Evolutionary conservation across 2,888 invertebrate species (phyloP).

Genomic region (Ferrisia virgata): DNA sequence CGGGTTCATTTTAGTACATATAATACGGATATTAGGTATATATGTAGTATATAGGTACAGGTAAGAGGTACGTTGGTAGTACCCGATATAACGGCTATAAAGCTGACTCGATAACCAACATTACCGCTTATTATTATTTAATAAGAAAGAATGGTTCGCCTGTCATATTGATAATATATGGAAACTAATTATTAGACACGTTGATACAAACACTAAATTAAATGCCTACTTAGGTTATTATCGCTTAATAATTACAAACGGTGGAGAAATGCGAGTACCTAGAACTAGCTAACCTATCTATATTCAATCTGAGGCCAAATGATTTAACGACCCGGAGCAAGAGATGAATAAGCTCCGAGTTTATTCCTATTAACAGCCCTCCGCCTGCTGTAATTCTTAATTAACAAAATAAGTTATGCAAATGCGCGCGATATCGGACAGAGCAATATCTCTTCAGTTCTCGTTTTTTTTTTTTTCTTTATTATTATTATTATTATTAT

Average conservation of each 20-base stretch:
- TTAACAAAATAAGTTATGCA: slow-evolving; percentile 45
- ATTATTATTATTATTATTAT: no score
- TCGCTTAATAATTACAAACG: slow-evolving; percentile 37
- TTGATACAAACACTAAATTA: slow-evolving; percentile 45
- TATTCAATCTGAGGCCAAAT: slow-evolving; percentile 5
- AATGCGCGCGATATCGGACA: slow-evolving; percentile 29
- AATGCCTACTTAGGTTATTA: slow-evolving; percentile 44
- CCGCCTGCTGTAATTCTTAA: slow-evolving; percentile 35
- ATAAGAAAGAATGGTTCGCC: slow-evolving; percentile 35
- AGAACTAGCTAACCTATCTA: not conserved
- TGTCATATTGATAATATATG: slow-evolving; percentile 44
- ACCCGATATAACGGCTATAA: slow-evolving; percentile 17
- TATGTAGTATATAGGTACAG: no score
- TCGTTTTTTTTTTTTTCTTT: not conserved
- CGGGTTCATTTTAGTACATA: not conserved
- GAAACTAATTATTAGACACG: slow-evolving; percentile 42
- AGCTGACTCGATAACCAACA: slow-evolving; percentile 2
- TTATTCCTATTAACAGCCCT: slow-evolving; percentile 35
- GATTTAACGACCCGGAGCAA: slow-evolving; percentile 33
- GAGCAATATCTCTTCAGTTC: not conserved
- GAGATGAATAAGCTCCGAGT: not conserved
- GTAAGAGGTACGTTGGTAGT: not conserved
- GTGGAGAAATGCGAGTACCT: slow-evolving; percentile 8
- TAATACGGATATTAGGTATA: not conserved
- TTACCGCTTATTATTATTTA: slow-evolving; percentile 38